Evolutionary conservation across 2,888 invertebrate species (phyloP), one percentile per base, ranked within the genome.

Genomic region (Geotrupes spiniger): DNA sequence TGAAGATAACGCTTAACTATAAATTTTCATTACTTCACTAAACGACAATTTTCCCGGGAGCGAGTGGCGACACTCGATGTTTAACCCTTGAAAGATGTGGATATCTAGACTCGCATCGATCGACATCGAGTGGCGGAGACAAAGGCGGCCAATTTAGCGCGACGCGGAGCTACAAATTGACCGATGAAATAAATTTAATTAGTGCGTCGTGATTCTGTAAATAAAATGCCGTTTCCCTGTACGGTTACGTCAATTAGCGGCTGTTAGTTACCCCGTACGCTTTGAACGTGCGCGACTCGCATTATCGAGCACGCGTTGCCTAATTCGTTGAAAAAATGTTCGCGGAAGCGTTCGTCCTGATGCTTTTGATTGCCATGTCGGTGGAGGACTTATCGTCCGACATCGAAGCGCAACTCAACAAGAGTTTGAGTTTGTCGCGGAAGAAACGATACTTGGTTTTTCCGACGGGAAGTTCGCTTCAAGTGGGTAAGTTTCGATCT

Each of bases 381-480:
- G 10, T 14, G 33, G 33, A 33, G 11, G 3, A 10, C 3, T 12
- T 12, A 1, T 33, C 33, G 2, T 2, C 8, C 5, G 33, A 33
- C 5, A 9, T 14, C 21, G 21, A 21, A 21, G 8, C 33, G 33
- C 33, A 15, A 14, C 9, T 1, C 8, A 33, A 12, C 11, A 33
- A 33, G 5, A 8, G 31, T 10, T 12, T 28, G 10, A 40, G 63
- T 54, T 57, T 71, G 49, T 65, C 66, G 16, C 64, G 74, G 52
- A 69, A 64, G 44, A 69, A 67, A 51, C 56, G 74, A 49, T 68
- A 67, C 31, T 59, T 76, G 15, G 58, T 64, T 26, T 73, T 76
- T 62, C 75, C 76, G 8, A 72, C 71, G 52, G 75, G 75, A 36
- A 76, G 73, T 56, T 70, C 74, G 21, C 70, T 78, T 46, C 73